Evolutionary conservation across 2,113 vertebrate species (phyloP), one percentile per base, ranked within the genome.

Genomic region (Oceanites oceanicus): DNA sequence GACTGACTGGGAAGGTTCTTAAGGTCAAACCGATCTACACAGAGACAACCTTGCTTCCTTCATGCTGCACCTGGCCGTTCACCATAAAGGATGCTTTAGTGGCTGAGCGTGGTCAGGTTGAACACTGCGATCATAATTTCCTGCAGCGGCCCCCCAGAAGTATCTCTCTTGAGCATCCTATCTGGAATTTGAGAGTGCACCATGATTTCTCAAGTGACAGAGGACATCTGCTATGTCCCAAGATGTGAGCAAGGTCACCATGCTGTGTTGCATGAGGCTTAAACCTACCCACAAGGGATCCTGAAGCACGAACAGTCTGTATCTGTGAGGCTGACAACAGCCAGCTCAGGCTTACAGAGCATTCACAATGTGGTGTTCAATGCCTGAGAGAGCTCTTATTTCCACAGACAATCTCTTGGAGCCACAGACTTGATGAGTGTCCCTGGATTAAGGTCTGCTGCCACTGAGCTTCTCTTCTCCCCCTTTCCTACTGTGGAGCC

Each of bases 401-500:
- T 84, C 12, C 44, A 45, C 7, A 90, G n/a, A 50, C 87, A 50
- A 32, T 55, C 63, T 83, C n/a, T 73, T 62, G 25, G 38, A 81
- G 20, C 7, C 18, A 16, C n/a, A 62, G 42, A 38, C 7, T 63
- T 32, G n/a, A 23, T n/a, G 13, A 29, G 15, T 27, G 4, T 52
- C 55, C 21, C 19, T 65, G n/a, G n/a, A 36, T 11, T 5, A 27
- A 79, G 32, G 20, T 62, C 38, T 80, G 29, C 47, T 79, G 20
- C 19, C 11, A 5, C 44, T 22, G 44, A 59, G 21, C 34, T 89
- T 22, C 45, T 88, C 32, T 45, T 56, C 32, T 92, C 11, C 26
- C 7, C 22, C 2, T 70, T 88, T 83, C 32, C 45, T 36, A 15
- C 36, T 0, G 0, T 0, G 2, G 26, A 58, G 56, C 40, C 13